Evolutionary conservation across 2,113 vertebrate genomes (phyloP), one percentile per base, ranked within the genome.

Genomic region (Chaetodon auriga): DNA sequence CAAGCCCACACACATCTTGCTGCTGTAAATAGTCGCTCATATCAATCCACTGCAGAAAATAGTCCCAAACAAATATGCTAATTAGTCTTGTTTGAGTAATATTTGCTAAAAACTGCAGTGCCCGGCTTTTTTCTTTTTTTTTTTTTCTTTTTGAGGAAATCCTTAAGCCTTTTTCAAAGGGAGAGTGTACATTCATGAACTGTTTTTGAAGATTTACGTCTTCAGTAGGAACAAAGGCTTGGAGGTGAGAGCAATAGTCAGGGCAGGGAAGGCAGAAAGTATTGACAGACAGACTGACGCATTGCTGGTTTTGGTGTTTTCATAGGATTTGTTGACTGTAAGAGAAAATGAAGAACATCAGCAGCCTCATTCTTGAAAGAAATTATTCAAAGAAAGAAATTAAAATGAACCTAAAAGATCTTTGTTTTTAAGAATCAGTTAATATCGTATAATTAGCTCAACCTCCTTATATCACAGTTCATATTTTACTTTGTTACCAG

Each of bases 401-500:
- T 77, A 45, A 45, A 10, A 65, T 78, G 15, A 75, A 78, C 55
- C 62, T 18, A 12, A 72, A 75, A 81, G 6, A 38, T 49, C 1
- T 55, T 48, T 66, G 41, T 75, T 51, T 57, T 11, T 38, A 53
- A 61, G 7, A 68, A 64, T 66, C n/a, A 19, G 25, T 68, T 73
- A 78, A 78, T 69, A 41, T 38, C 70, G 48, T 25, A 14, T 76
- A 43, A 49, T 63, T 71, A 62, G 25, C 7, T 61, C 23, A n/a
- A 18, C 38, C 30, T 25, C 48, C 81, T 16, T 72, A 58, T 74
- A 9, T 19, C 45, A 23, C 36, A 65, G 13, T 54, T 88, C 23
- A 63, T 65, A 6, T 61, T 70, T 82, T 41, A 23, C 72, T 69
- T 80, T 49, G 43, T 78, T 63, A 48, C 73, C 43, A 70, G 13